phyloP scores from a whole-genome alignment of 1,140 invertebrate species.

The Aphidius ervi region DNA sequence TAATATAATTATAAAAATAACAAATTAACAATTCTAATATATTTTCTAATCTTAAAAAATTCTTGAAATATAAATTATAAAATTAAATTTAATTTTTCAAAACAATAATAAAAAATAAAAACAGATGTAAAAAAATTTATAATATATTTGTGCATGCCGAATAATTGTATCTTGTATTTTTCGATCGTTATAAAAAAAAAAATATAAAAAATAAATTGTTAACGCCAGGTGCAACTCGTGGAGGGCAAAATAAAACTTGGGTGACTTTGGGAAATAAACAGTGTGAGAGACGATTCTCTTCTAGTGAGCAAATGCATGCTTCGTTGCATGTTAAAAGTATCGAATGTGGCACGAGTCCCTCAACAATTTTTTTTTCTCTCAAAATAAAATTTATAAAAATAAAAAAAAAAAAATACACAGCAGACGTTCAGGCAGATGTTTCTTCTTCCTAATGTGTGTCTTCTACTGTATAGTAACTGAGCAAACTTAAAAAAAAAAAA shows the following conservation, averaged over 20 bases:
- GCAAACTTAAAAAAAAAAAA: conserved; percentile 7
- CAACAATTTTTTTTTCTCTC: background rate
- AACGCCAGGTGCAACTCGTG: conserved; percentile 15
- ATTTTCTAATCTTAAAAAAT: too few relatives aligned
- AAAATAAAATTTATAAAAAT: too few relatives aligned
- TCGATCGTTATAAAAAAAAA: too few relatives aligned
- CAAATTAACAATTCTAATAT: too few relatives aligned
- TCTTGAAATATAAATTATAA: too few relatives aligned
- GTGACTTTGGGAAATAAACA: background rate
- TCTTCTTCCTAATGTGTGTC: conserved; percentile 19
- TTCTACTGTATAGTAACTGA: background rate
- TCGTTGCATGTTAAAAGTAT: conserved; percentile 7
- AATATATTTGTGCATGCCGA: background rate
- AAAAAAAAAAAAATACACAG: conserved; percentile 3
- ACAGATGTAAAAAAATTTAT: background rate
- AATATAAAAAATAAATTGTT: too few relatives aligned
- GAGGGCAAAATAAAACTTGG: conserved; percentile 1
- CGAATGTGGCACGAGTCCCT: conserved; percentile 32
- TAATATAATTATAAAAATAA: too few relatives aligned
- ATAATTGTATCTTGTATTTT: too few relatives aligned
- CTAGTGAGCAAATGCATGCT: too few relatives aligned
- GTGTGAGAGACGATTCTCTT: background rate
- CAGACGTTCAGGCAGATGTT: conserved; percentile 35
- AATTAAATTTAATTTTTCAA: too few relatives aligned
- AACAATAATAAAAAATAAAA: background rate